Evolutionary conservation across 2,113 vertebrate genomes (phyloP).

Genomic region (Eonycteris spelaea): DNA sequence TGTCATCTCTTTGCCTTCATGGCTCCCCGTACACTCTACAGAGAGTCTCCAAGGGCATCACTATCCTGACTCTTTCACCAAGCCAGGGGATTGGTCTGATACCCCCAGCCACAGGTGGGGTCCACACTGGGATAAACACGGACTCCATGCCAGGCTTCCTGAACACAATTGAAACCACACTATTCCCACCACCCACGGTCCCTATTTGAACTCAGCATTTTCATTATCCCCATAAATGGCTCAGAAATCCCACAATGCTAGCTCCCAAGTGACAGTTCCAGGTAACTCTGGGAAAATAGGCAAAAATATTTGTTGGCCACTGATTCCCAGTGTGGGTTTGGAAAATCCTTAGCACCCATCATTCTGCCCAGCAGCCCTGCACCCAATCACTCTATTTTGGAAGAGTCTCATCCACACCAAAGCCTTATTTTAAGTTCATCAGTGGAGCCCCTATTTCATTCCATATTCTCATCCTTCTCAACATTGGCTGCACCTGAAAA

Average conservation of each 20-base stretch:
- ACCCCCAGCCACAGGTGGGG: background rate
- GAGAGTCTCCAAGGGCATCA: background rate
- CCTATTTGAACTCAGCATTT: background rate
- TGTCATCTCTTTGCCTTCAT: background rate
- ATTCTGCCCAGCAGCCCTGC: background rate
- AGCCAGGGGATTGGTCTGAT: background rate
- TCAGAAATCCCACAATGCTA: background rate
- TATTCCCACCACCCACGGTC: background rate
- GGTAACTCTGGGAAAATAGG: background rate
- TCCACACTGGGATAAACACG: background rate
- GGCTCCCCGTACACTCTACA: background rate
- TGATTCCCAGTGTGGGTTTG: background rate
- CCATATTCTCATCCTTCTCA: background rate
- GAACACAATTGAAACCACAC: background rate
- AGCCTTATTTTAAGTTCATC: background rate
- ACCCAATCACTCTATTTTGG: background rate
- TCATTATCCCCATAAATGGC: background rate
- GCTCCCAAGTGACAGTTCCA: background rate
- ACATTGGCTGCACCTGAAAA: background rate
- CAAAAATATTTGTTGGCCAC: background rate
- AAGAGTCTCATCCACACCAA: background rate
- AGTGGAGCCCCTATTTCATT: background rate
- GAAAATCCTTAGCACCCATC: background rate
- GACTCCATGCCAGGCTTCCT: background rate
- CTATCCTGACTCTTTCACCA: background rate